A percentile compares a stretch with the other conserved stretches of the same genome.
Conservation (phyloP, 2,888 invertebrate genomes). For the Euspilapteryx auroguttella region DNA sequence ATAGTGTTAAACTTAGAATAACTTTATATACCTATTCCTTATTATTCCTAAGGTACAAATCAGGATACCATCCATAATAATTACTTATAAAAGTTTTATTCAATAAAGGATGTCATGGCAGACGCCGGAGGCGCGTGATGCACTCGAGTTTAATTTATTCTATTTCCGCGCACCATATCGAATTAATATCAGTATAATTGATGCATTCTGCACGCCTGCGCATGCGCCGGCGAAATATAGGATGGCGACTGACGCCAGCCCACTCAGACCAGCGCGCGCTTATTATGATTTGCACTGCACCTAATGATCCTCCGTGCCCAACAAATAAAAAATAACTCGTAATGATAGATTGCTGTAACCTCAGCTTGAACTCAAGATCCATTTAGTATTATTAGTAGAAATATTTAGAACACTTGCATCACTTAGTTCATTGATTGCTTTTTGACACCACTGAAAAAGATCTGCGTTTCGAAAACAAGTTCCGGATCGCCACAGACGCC, state of each 20-base stretch:
- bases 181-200: conserved; percentile 13
- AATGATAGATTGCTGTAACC: not conserved
- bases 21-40: no score
- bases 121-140: conserved; percentile 7
- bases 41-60: no score
- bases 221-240: no score
- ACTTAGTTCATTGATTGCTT: no score
- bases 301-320: not conserved
- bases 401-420: no score
- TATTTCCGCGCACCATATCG: conserved; percentile 17
- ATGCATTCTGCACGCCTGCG: conserved; percentile 7
- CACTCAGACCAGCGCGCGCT: no score
- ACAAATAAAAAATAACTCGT: not conserved
- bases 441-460: not conserved
- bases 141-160: conserved; percentile 16
- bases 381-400: no score
- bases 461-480: conserved; percentile 10
- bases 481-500: conserved; percentile 15
- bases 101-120: no score
- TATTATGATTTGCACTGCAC: not conserved
- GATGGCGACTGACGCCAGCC: conserved; percentile 2
- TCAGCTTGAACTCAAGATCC: not conserved
- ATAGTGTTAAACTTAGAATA: no score
- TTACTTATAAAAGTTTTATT: no score
- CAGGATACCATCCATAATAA: no score